Conservation (phyloP, 1,140 invertebrate genomes). For the Trinorchestia longiramus region DNA sequence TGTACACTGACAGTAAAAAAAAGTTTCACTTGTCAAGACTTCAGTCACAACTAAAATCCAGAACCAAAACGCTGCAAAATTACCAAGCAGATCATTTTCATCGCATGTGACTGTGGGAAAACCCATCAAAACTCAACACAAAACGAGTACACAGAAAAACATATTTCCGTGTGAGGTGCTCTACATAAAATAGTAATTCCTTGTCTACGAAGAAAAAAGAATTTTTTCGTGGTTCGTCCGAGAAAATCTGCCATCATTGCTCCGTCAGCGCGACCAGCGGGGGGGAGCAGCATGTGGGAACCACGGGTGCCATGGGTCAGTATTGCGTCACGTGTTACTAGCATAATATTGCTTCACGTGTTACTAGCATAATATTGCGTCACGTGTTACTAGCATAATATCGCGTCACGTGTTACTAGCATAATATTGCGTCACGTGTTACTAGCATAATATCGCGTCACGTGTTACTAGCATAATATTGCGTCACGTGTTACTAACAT, state of each 20-base stretch:
- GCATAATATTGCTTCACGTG: no score
- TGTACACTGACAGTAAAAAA: no score
- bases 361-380: neutral
- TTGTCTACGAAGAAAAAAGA: neutral
- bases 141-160: no score
- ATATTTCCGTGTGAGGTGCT: no score
- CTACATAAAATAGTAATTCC: neutral
- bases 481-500: neutral
- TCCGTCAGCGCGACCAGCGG: neutral
- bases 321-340: no score
- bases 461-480: neutral
- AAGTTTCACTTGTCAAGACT: no score
- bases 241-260: neutral
- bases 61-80: no score
- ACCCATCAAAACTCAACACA: no score
- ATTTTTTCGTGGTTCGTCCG: neutral
- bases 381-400: no score
- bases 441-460: neutral
- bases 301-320: slow-evolving; percentile 5
- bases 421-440: neutral
- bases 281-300: slow-evolving; percentile 39
- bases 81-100: no score
- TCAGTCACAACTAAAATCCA: no score
- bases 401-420: neutral
- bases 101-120: no score